A percentile compares a stretch with the other conserved stretches of the same genome.
Evolutionary conservation across 2,888 invertebrate species (phyloP).

Genomic region (Hetaerina titia): DNA sequence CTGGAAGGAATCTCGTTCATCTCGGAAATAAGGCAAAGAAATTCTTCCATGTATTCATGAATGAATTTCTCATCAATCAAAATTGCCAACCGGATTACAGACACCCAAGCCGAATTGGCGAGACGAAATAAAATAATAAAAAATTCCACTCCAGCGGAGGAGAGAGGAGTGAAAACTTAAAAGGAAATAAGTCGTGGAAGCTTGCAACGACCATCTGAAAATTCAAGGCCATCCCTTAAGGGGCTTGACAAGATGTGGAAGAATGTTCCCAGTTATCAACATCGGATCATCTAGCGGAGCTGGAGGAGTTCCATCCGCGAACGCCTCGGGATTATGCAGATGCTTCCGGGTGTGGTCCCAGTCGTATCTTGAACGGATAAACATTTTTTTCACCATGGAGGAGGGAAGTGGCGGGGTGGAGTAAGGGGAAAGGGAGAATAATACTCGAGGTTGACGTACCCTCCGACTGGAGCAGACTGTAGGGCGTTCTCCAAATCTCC

Average conservation of each 20-base stretch:
- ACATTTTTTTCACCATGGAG: background rate
- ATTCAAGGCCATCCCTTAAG: slow-evolving; percentile 16
- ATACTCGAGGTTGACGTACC: slow-evolving; percentile 64
- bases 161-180: background rate
- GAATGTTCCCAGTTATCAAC: slow-evolving; percentile 27
- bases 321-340: background rate
- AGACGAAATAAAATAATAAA: slow-evolving; percentile 4
- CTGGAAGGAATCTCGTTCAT: background rate
- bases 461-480: slow-evolving; percentile 69
- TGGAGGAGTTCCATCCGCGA: slow-evolving; percentile 30
- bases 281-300: slow-evolving; percentile 34
- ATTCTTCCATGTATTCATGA: background rate
- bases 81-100: slow-evolving; percentile 13
- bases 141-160: background rate
- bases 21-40: background rate
- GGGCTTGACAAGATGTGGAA: background rate
- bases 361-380: background rate
- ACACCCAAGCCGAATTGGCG: background rate
- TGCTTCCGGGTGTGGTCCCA: slow-evolving; percentile 46
- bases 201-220: slow-evolving; percentile 6
- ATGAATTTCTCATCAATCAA: slow-evolving; percentile 40
- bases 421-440: background rate
- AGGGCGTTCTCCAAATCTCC: slow-evolving; percentile 69
- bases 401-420: slow-evolving; percentile 13
- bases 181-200: background rate